Base-by-base conservation (phyloP, 2,113 vertebrate species). In the Zingel zingel region DNA sequence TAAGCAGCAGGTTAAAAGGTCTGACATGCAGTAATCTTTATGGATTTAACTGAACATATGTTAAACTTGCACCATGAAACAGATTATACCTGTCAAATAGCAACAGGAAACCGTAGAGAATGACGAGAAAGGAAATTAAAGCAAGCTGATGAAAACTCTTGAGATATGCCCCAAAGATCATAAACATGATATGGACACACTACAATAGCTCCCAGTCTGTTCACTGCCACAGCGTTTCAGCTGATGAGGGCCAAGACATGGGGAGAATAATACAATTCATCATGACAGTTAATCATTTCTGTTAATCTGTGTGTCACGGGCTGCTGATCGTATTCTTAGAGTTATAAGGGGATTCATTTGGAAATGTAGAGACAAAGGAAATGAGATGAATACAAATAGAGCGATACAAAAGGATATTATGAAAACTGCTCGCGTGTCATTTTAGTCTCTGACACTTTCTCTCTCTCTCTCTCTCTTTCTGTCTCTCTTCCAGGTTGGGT, bases 401-500 rank as follows among this genome's bases (percentile, higher is more conserved):
- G 39, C 23, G 77, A 81, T 82, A 85, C 82, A 89, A 88, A 84
- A 78, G 87, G 74, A 84, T 89, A 85, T 88, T 89, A 83, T 87
- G 73, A 75, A 83, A 88, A 82, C 66, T 73, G 83, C 85, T 86
- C 82, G 66, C 39, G 72, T 92, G 86, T 86, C 86, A 79, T 82
- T 85, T 89, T 65, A 56, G 30, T 78, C 74, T 69, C 76, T 86
- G 79, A 86, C 90, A 83, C 72, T 65, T 68, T 88, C 50, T 84
- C 12, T 81, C 10, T 83, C 12, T 81, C 10, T 83, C 62, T 83
- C 4, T 76, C 43, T 83, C 54, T 86, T 19, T 88, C 67, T 91
- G 39, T 70, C 80, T 91, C 74, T 93, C 88, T 90, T 92, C 33
- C 90, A 97, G 97, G 96, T 83, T 97, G 97, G 97, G 90, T 97